These are phyloP conservation scores for Limonius californicus DNA, from an alignment of 1,140 invertebrate species.

Conservation along the genomic window DNA sequence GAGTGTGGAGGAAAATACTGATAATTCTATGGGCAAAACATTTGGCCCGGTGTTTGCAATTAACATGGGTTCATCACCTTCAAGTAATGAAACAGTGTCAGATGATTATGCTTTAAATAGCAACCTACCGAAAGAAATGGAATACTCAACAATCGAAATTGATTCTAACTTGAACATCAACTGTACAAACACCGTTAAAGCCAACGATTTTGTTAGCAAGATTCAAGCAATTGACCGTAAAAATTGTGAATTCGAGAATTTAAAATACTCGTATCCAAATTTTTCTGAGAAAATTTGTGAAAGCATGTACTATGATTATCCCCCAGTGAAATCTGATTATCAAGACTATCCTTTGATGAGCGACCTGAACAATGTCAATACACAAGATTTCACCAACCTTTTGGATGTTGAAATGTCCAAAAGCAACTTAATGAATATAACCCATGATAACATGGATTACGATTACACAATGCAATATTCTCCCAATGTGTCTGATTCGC, in stretches of 20 bases:
- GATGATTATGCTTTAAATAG: constrained; percentile 23
- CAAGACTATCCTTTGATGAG: constrained; percentile 41
- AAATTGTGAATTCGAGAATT: constrained; percentile 34
- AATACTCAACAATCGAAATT: constrained; percentile 40
- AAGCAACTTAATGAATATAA: constrained; percentile 34
- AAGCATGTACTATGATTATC: constrained; percentile 43
- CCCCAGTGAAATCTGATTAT: constrained; percentile 39
- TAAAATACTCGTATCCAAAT: constrained; percentile 36
- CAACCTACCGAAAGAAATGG: constrained; percentile 43
- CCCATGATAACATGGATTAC: constrained; percentile 34
- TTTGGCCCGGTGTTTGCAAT: neutral
- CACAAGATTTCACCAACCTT: constrained; percentile 45
- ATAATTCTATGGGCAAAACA: neutral
- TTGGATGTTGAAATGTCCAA: constrained; percentile 46
- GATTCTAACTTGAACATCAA: constrained; percentile 29
- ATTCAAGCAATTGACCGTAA: constrained; percentile 36
- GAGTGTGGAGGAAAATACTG: neutral
- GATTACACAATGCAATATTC: constrained; percentile 42
- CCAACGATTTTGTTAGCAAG: constrained; percentile 11
- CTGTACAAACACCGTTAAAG: constrained; percentile 20
- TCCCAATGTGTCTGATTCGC: constrained; percentile 24
- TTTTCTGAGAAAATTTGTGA: constrained; percentile 45
- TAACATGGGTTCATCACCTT: neutral
- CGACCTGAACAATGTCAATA: constrained; percentile 44
- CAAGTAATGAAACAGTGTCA: neutral